A percentile compares a stretch with the other conserved stretches of the same genome.
These are phyloP conservation scores for Xestia rhomboidea DNA, from an alignment of 2,888 invertebrate species.

Conservation along the genomic window DNA sequence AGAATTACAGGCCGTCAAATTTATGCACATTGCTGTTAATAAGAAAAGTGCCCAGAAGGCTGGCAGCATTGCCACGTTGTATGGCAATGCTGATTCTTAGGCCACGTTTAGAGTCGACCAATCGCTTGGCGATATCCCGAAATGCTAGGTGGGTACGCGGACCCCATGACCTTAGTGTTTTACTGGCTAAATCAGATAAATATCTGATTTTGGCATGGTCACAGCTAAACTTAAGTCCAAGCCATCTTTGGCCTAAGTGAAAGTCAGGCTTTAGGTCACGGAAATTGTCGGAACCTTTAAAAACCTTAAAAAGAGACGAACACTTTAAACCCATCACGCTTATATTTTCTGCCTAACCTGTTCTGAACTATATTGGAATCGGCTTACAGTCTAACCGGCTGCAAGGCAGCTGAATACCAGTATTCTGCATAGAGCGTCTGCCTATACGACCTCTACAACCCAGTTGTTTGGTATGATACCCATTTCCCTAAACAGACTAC, in stretches of 20 bases:
- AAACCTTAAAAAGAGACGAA: not conserved
- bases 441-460: not conserved
- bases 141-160: too few relatives aligned
- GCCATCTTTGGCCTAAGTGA: not conserved
- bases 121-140: too few relatives aligned
- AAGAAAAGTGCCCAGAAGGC: too few relatives aligned
- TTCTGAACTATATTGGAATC: not conserved
- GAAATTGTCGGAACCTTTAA: too few relatives aligned
- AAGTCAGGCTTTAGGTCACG: too few relatives aligned
- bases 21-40: too few relatives aligned
- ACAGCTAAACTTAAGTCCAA: not conserved
- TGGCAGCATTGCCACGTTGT: too few relatives aligned
- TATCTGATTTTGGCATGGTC: not conserved
- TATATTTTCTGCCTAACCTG: not conserved
- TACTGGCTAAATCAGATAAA: not conserved
- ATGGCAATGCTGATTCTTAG: too few relatives aligned
- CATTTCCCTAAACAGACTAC: not conserved
- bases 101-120: too few relatives aligned
- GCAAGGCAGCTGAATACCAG: not conserved
- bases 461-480: not conserved
- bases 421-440: not conserved
- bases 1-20: too few relatives aligned
- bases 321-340: not conserved
- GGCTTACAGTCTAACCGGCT: not conserved
- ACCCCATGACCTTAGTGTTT: not conserved